Evolutionary conservation across 2,797 vertebrate species (phyloP).

Genomic region (Sebastes taczanowskii): DNA sequence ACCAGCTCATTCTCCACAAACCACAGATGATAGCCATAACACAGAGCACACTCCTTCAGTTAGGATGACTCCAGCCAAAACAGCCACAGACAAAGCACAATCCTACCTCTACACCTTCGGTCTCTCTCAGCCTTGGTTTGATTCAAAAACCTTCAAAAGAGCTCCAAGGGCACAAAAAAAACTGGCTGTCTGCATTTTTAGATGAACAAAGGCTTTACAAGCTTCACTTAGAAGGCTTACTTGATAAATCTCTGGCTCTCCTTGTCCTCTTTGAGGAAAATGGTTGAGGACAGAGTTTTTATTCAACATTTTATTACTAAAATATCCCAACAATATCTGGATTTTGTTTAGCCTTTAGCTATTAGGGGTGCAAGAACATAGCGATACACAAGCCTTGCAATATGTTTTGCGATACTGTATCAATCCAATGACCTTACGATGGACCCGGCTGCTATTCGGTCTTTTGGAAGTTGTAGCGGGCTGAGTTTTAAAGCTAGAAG

Average conservation of each 20-base stretch:
- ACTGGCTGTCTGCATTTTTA: background rate
- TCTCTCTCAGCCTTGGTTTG: slow-evolving; percentile 31
- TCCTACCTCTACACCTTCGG: slow-evolving; percentile 6
- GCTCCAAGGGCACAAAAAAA: slow-evolving; percentile 14
- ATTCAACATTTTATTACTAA: background rate
- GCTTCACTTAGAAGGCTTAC: background rate
- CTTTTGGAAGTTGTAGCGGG: background rate
- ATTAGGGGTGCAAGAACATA: background rate
- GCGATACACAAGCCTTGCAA: background rate
- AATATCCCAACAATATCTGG: background rate
- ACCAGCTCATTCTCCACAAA: slow-evolving; percentile 19
- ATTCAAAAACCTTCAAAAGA: slow-evolving; percentile 4
- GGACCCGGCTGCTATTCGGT: background rate
- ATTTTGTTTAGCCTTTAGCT: background rate
- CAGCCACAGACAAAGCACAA: slow-evolving; percentile 47
- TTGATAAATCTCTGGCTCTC: background rate
- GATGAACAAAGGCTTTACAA: background rate
- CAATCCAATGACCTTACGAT: background rate
- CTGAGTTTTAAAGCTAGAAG: background rate
- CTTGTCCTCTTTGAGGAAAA: background rate
- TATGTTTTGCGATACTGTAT: background rate
- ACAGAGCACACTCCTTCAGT: slow-evolving; percentile 19
- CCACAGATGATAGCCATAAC: slow-evolving; percentile 62
- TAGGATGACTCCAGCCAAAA: slow-evolving; percentile 60
- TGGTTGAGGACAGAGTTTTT: background rate